phyloP scores from a whole-genome alignment of 2,113 vertebrate genomes.

The Gnathonemus echidnorhynchus region DNA sequence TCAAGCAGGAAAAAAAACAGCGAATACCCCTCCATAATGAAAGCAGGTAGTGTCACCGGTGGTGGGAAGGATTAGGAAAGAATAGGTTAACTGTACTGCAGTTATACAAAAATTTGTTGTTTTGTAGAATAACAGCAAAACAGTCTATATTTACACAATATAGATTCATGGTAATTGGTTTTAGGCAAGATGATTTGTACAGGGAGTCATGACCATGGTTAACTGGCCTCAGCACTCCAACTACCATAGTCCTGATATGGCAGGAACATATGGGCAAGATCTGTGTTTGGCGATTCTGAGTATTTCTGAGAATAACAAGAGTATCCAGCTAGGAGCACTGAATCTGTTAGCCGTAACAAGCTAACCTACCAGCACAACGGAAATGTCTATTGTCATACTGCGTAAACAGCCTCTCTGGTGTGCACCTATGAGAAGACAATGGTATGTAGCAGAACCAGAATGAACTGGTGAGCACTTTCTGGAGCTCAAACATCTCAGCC shows the following conservation, averaged over 20 bases:
- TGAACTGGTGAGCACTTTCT: background rate
- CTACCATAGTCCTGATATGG: background rate
- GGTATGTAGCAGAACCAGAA: background rate
- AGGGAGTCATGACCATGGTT: background rate
- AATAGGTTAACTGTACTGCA: background rate
- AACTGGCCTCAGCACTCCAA: background rate
- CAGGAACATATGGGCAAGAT: background rate
- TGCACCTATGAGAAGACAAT: background rate
- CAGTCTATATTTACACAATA: background rate
- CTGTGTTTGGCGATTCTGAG: background rate
- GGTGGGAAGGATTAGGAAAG: background rate
- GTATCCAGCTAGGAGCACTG: background rate
- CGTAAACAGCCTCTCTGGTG: constrained; percentile 20
- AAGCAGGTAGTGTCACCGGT: background rate
- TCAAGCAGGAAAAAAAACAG: background rate
- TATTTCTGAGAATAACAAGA: background rate
- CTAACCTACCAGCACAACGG: background rate
- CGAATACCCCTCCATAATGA: background rate
- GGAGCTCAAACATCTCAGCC: background rate
- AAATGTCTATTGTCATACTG: constrained; percentile 41
- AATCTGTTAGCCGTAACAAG: background rate
- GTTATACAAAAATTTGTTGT: background rate
- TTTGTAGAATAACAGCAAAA: background rate
- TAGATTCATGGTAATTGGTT: background rate
- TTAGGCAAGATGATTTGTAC: background rate